phyloP scores from a whole-genome alignment of 1,140 invertebrate genomes.

The Listronotus bonariensis region DNA sequence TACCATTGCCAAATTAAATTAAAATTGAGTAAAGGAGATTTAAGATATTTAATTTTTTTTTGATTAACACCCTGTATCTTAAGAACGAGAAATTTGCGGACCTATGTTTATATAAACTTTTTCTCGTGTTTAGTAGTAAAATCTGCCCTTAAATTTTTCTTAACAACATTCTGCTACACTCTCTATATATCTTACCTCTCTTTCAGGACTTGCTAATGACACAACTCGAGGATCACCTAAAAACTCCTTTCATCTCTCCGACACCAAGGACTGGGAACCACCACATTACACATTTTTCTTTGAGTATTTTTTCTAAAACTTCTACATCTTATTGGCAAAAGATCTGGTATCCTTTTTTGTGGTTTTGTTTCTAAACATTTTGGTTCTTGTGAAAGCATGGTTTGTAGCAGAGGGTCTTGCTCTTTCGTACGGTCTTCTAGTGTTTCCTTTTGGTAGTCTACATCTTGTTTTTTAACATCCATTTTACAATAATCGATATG shows the following conservation, averaged over 20 bases:
- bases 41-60: too few species aligned
- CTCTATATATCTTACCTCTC: slow-evolving; percentile 9
- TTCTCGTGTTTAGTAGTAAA: too few species aligned
- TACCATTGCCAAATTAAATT: too few species aligned
- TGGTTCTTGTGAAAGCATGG: background rate
- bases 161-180: too few species aligned
- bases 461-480: slow-evolving; percentile 1
- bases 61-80: too few species aligned
- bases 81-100: too few species aligned
- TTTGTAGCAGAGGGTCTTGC: too few species aligned
- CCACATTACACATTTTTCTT: slow-evolving; percentile 46
- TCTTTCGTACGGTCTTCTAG: too few species aligned
- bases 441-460: background rate
- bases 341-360: slow-evolving; percentile 46
- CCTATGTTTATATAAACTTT: too few species aligned
- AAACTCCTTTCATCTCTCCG: slow-evolving; percentile 42
- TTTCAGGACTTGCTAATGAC: slow-evolving; percentile 9
- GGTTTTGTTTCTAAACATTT: slow-evolving; percentile 16
- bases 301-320: slow-evolving; percentile 24
- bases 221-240: slow-evolving; percentile 48
- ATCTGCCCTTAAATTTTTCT: too few species aligned
- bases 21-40: too few species aligned
- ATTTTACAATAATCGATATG: too few species aligned
- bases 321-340: slow-evolving; percentile 45
- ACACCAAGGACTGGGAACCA: slow-evolving; percentile 52